Evolutionary conservation across 1,140 invertebrate species (phyloP), one percentile per base, ranked within the genome.

Genomic region (Sycophila sp.): DNA sequence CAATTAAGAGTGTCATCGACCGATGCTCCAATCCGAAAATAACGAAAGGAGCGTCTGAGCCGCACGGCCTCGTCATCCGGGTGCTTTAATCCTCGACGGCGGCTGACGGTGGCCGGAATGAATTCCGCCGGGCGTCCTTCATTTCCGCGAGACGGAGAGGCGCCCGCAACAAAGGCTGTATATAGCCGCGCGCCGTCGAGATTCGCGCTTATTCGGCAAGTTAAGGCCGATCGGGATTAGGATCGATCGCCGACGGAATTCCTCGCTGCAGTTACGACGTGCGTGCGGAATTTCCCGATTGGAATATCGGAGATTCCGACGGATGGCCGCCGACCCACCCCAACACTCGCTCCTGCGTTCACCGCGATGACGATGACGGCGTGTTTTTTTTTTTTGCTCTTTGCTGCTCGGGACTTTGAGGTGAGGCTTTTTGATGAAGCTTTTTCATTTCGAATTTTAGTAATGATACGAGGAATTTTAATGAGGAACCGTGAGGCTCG

Each of bases 251-350:
- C n/a, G n/a, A n/a, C n/a, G n/a, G 73, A 70, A 76, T 82, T 80
- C 75, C 76, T 66, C 51, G 26, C 32, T 69, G 68, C 72, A 74
- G 71, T 74, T 71, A 66, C 73, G 77, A 77, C 76, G 76, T 83
- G 77, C 75, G 78, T 78, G 45, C 58, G 80, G 82, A 83, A 85
- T 83, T 83, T 80, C 76, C 69, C 79, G 81, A 85, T 83, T 82
- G 78, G 79, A 85, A 83, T 83, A 81, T 77, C 75, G 66, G 69
- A 73, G 77, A 81, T 83, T 81, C 78, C 78, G 74, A 72, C 65
- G 71, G 75, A 69, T 68, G 55, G 42, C 30, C 66, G 51, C 69
- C 59, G 51, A 68, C 49, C 28, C 36, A 40, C 17, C 24, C 51
- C 59, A 49, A 45, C 56, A 4, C 17, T 19, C 30, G 32, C 15